Conservation (phyloP, 2,888 invertebrate genomes). For the Ectemnius continuus region DNA sequence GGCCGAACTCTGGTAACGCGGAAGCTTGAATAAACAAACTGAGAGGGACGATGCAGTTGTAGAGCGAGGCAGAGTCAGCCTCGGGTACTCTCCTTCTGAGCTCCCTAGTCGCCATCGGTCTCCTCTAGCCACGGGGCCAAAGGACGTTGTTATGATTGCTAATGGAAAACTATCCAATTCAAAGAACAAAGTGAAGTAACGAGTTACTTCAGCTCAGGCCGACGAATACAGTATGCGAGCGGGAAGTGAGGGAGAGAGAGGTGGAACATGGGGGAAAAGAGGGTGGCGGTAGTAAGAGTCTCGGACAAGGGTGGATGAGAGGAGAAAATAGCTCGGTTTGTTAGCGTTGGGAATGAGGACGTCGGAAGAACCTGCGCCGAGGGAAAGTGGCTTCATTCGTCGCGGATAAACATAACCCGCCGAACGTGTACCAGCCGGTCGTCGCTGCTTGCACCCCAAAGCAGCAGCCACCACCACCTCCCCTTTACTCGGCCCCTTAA, state of each 20-base stretch:
- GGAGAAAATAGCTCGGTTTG: constrained; percentile 64
- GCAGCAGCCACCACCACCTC: neutral
- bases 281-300: neutral
- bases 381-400: constrained; percentile 48
- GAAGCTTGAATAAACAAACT: constrained; percentile 71
- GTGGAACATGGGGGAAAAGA: constrained; percentile 23
- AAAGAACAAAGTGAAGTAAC: constrained; percentile 76
- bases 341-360: constrained; percentile 64
- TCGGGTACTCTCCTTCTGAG: constrained; percentile 41
- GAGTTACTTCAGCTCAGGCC: constrained; percentile 65
- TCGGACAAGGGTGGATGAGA: neutral
- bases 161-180: constrained; percentile 77
- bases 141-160: constrained; percentile 76
- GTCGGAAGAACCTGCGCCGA: constrained; percentile 37
- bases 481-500: neutral
- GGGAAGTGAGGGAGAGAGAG: constrained; percentile 38
- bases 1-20: constrained; percentile 59
- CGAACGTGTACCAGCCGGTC: neutral
- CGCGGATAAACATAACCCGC: constrained; percentile 33
- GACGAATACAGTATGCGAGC: constrained; percentile 53
- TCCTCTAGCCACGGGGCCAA: constrained; percentile 59
- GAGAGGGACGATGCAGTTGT: constrained; percentile 51
- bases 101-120: constrained; percentile 57
- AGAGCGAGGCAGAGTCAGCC: constrained; percentile 52
- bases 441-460: neutral